These are phyloP conservation scores for Lysandra bellargus DNA, from an alignment of 2,888 invertebrate species.

Conservation along the genomic window DNA sequence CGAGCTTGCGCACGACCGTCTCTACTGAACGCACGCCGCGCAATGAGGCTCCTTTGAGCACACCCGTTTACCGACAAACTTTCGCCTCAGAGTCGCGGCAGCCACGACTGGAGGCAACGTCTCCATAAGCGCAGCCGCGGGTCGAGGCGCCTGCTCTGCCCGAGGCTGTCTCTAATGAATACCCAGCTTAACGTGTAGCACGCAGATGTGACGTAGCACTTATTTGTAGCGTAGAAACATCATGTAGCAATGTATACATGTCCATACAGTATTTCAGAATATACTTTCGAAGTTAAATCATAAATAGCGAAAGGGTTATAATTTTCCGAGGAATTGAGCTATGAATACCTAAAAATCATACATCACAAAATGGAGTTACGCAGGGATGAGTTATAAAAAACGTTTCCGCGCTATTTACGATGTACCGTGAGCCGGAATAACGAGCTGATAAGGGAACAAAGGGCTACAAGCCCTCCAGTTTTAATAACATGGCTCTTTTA, in stretches of 20 bases:
- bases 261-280: neutral
- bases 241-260: too few relatives aligned
- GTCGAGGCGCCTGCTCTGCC: too few relatives aligned
- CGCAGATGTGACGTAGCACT: neutral
- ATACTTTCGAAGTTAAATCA: neutral
- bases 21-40: too few relatives aligned
- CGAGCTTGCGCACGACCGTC: too few relatives aligned
- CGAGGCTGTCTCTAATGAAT: too few relatives aligned
- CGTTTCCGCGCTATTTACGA: conserved; percentile 7
- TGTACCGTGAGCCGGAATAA: conserved; percentile 22
- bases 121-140: too few relatives aligned
- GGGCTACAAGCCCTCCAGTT: conserved; percentile 21
- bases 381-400: conserved; percentile 14
- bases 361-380: neutral
- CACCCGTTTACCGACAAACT: too few relatives aligned
- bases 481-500: neutral
- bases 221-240: neutral
- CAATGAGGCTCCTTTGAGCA: too few relatives aligned
- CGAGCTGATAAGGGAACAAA: conserved; percentile 22
- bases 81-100: too few relatives aligned
- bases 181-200: too few relatives aligned
- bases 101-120: too few relatives aligned
- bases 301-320: neutral
- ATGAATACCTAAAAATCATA: neutral
- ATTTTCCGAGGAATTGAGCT: neutral